Conservation (phyloP, 2,888 invertebrate species). For the Augiades crinisus region DNA sequence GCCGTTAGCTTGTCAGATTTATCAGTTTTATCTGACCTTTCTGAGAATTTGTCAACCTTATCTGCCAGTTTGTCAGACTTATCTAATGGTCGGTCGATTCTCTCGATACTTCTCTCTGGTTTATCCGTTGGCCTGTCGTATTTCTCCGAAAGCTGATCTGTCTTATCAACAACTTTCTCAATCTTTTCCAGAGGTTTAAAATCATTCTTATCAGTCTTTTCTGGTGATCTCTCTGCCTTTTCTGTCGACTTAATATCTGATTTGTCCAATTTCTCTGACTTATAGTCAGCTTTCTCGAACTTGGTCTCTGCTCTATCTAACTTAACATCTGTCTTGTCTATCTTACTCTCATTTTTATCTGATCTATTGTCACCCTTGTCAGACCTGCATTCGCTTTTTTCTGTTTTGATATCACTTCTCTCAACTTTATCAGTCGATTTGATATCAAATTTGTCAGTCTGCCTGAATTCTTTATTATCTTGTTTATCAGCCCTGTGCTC, state of each 20-base stretch:
- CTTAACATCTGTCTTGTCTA: constrained; percentile 10
- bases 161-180: not conserved
- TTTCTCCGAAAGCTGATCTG: constrained; percentile 2
- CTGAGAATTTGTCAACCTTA: not conserved
- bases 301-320: constrained; percentile 16
- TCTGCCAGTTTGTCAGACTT: constrained; percentile 17
- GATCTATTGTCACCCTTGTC: constrained; percentile 12
- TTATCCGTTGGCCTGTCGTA: not conserved
- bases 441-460: constrained; percentile 23
- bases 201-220: constrained; percentile 23
- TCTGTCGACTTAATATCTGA: constrained; percentile 19
- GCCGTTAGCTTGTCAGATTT: constrained; percentile 22
- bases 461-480: constrained; percentile 25
- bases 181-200: not conserved
- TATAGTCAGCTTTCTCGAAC: not conserved
- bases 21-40: constrained; percentile 22
- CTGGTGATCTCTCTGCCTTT: not conserved
- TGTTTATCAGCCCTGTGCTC: constrained; percentile 17
- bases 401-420: constrained; percentile 27
- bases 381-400: constrained; percentile 28
- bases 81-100: too few relatives aligned
- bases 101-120: not conserved
- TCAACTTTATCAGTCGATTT: constrained; percentile 30
- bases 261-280: constrained; percentile 12
- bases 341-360: constrained; percentile 24